Conservation (phyloP, 2,888 invertebrate species). For the Eulithis prunata region DNA sequence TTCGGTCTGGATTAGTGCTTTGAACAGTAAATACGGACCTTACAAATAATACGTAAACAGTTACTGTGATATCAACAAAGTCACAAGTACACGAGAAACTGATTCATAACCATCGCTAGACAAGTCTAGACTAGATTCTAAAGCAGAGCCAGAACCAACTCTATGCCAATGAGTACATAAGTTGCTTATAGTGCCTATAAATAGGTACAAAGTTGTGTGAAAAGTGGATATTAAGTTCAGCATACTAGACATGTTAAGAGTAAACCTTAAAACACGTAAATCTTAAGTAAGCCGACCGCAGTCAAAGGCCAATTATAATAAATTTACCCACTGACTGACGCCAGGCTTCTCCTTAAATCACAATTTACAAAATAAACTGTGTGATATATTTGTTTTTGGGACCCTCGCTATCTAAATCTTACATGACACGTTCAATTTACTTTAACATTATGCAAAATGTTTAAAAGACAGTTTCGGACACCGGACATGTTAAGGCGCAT, state of each 20-base stretch:
- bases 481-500: constrained; percentile 49
- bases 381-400: constrained; percentile 33
- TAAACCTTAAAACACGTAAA: constrained; percentile 12
- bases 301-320: constrained; percentile 36
- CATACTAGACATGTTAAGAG: neutral
- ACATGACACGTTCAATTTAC: constrained; percentile 49
- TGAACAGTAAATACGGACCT: too few relatives aligned
- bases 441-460: constrained; percentile 40
- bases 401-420: constrained; percentile 48
- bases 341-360: constrained; percentile 29
- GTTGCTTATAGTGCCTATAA: too few relatives aligned
- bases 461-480: constrained; percentile 47
- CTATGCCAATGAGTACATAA: too few relatives aligned
- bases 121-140: neutral
- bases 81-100: neutral
- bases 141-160: neutral
- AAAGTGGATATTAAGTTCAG: neutral
- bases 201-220: too few relatives aligned
- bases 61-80: constrained; percentile 1
- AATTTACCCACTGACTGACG: constrained; percentile 32
- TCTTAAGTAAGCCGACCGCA: constrained; percentile 18
- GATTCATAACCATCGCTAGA: constrained; percentile 15
- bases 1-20: too few relatives aligned
- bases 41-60: neutral
- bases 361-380: constrained; percentile 36